These are phyloP conservation scores for Ciconia stormi DNA, from an alignment of 2,113 vertebrate genomes.

Conservation along the genomic window DNA sequence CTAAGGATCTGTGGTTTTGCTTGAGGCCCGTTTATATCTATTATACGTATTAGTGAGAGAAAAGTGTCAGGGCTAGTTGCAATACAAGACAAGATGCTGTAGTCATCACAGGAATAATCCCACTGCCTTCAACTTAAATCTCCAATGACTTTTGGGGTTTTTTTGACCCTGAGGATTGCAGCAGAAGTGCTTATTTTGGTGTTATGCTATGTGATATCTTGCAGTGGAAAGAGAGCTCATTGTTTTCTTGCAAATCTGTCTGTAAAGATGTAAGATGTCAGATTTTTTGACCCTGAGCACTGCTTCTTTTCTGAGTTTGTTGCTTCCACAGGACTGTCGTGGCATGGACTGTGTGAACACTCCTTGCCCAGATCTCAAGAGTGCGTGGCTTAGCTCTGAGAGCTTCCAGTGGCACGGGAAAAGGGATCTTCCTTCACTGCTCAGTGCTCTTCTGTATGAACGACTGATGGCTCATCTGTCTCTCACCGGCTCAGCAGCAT, in stretches of 20 bases:
- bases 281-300: neutral
- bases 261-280: neutral
- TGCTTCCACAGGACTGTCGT: neutral
- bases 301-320: neutral
- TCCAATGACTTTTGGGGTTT: neutral
- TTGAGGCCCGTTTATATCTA: neutral
- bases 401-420: rapidly evolving
- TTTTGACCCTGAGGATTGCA: neutral
- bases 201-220: neutral
- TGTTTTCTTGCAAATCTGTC: neutral
- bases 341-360: neutral
- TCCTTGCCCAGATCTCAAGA: neutral
- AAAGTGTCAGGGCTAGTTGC: neutral
- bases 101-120: neutral
- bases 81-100: neutral
- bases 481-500: neutral
- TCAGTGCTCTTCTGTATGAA: neutral
- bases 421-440: neutral
- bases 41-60: neutral
- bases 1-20: neutral
- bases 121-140: neutral
- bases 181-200: neutral
- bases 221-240: neutral
- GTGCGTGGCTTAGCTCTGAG: rapidly evolving
- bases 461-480: neutral